Percentiles rank a stretch among this genome's conserved stretches.
These are phyloP conservation scores for Drosophila kanapiae DNA, from an alignment of 1,140 invertebrate genomes.

Conservation along the genomic window DNA sequence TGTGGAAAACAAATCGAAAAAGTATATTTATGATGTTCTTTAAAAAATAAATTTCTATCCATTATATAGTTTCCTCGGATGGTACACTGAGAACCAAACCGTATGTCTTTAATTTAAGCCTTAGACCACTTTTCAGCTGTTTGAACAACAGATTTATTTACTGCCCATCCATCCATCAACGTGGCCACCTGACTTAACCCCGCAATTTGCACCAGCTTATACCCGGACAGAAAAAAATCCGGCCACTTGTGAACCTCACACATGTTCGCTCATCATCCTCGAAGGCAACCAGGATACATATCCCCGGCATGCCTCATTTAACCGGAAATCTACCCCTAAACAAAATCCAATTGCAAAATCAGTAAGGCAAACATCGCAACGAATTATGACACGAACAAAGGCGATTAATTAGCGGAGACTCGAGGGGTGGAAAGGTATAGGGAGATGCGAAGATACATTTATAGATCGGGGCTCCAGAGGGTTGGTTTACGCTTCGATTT, in stretches of 20 bases:
- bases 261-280: constrained; percentile 50
- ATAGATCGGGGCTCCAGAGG: background rate
- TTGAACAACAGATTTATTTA: constrained; percentile 8
- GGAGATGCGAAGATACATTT: background rate
- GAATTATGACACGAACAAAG: constrained; percentile 81
- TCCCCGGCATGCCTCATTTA: constrained; percentile 65
- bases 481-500: constrained; percentile 18
- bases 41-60: background rate
- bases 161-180: constrained; percentile 49
- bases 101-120: constrained; percentile 1
- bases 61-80: background rate
- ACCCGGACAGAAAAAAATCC: constrained; percentile 34
- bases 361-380: constrained; percentile 72
- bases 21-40: no score
- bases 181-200: constrained; percentile 40
- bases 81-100: constrained; percentile 5
- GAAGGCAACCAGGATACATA: constrained; percentile 18
- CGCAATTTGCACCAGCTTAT: constrained; percentile 52
- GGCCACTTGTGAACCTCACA: constrained; percentile 76
- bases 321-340: constrained; percentile 62
- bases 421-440: constrained; percentile 5
- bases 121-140: constrained; percentile 11
- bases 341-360: constrained; percentile 59
- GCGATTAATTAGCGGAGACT: constrained; percentile 70
- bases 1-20: no score